Evolutionary conservation across 2,888 invertebrate species (phyloP).

Genomic region (Eupithecia abbreviata): DNA sequence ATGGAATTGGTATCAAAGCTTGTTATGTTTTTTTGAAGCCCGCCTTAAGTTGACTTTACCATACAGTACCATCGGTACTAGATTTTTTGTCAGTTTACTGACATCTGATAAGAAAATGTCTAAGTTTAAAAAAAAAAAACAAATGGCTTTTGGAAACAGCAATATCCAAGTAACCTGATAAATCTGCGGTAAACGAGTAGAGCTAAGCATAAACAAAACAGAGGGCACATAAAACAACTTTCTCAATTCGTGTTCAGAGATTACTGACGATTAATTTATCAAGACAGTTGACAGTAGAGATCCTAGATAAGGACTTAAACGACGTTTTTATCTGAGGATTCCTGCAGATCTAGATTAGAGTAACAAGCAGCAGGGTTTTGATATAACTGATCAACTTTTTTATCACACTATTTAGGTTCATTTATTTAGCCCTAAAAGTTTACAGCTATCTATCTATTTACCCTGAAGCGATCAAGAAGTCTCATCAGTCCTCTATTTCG

Average conservation of each 20-base stretch:
- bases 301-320: slow-evolving; percentile 21
- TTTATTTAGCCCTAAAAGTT: background rate
- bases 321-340: slow-evolving; percentile 23
- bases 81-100: background rate
- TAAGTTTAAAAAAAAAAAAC: too few relatives aligned
- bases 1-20: background rate
- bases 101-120: background rate
- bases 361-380: slow-evolving; percentile 12
- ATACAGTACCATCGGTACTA: too few relatives aligned
- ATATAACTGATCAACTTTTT: background rate
- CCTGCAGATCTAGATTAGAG: slow-evolving; percentile 13
- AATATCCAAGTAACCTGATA: background rate
- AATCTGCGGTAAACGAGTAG: background rate
- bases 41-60: background rate
- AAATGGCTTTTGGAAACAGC: background rate
- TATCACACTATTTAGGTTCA: background rate
- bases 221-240: slow-evolving; percentile 25
- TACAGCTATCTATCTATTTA: background rate
- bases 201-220: slow-evolving; percentile 10
- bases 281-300: slow-evolving; percentile 35
- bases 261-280: slow-evolving; percentile 41
- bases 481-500: too few relatives aligned
- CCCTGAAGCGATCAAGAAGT: too few relatives aligned
- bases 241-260: slow-evolving; percentile 37
- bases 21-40: background rate